Percentiles rank a stretch among this genome's conserved stretches.
Conservation (phyloP, 2,888 invertebrate species). For the Nomada fucata region DNA sequence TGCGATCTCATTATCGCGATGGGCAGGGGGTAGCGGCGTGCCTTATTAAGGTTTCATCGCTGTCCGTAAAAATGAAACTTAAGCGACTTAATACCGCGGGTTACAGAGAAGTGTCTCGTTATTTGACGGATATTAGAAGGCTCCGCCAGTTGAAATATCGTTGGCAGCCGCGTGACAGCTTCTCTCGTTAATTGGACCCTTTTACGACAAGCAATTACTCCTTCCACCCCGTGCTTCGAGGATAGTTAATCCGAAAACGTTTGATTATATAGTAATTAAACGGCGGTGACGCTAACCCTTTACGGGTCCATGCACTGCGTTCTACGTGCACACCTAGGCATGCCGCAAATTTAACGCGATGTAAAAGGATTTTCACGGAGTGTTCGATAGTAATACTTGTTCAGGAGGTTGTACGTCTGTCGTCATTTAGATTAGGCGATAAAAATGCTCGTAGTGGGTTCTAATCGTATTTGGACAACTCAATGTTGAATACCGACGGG, state of each 20-base stretch:
- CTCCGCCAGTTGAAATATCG: neutral
- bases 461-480: too few species aligned
- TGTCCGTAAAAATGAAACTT: neutral
- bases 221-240: neutral
- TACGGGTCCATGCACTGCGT: too few species aligned
- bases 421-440: too few species aligned
- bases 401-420: too few species aligned
- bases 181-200: neutral
- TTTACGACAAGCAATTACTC: slow-evolving; percentile 6
- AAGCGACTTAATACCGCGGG: neutral
- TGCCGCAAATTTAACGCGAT: too few species aligned
- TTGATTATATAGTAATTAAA: neutral
- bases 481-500: too few species aligned
- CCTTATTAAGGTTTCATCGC: slow-evolving; percentile 8
- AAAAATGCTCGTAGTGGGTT: too few species aligned
- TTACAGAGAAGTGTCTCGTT: neutral
- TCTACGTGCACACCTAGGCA: too few species aligned
- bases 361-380: too few species aligned
- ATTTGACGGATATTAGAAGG: slow-evolving; percentile 9
- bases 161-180: neutral
- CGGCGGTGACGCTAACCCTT: neutral
- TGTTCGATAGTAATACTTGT: too few species aligned
- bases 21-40: neutral
- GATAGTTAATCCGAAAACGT: neutral
- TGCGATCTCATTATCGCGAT: slow-evolving; percentile 6